phyloP scores from a whole-genome alignment of 2,113 vertebrate genomes.

The Salvelinus alpinus region DNA sequence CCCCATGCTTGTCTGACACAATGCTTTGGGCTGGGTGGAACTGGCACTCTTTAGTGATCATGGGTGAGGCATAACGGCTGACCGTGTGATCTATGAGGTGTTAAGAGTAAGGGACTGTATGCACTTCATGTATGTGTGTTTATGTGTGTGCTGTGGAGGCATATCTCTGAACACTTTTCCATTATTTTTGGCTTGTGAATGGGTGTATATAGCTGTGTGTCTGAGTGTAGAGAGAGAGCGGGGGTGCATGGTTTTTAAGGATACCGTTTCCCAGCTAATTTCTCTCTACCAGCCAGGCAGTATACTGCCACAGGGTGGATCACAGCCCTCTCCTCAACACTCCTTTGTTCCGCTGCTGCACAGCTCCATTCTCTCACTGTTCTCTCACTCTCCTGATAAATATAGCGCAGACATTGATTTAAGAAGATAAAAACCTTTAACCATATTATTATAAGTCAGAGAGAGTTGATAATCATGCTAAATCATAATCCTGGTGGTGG shows the following conservation, averaged over 20 bases:
- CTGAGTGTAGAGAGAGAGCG: too few species aligned
- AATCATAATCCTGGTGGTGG: conserved; percentile 1
- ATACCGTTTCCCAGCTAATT: conserved; percentile 28
- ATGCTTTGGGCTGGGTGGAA: too few species aligned
- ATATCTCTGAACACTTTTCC: background rate
- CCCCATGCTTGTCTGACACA: background rate
- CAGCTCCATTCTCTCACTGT: conserved; percentile 16
- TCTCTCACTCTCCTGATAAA: conserved; percentile 19
- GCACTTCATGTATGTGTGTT: background rate
- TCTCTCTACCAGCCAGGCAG: conserved; percentile 15
- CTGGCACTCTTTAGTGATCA: too few species aligned
- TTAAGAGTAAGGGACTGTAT: background rate
- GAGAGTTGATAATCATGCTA: conserved; percentile 23
- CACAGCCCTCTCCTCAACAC: conserved; percentile 20
- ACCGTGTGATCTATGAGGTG: too few species aligned
- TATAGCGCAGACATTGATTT: conserved; percentile 40
- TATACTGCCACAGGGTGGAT: conserved; percentile 19
- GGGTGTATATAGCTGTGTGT: background rate
- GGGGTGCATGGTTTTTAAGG: conserved; percentile 33
- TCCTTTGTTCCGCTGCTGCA: conserved; percentile 36
- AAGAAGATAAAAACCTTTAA: conserved; percentile 9
- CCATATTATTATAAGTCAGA: background rate
- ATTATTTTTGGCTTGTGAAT: background rate
- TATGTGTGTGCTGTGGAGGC: conserved; percentile 26
- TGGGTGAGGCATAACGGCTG: too few species aligned